phyloP scores from a whole-genome alignment of 2,797 vertebrate genomes.

The Mormyrus hasselquistii region DNA sequence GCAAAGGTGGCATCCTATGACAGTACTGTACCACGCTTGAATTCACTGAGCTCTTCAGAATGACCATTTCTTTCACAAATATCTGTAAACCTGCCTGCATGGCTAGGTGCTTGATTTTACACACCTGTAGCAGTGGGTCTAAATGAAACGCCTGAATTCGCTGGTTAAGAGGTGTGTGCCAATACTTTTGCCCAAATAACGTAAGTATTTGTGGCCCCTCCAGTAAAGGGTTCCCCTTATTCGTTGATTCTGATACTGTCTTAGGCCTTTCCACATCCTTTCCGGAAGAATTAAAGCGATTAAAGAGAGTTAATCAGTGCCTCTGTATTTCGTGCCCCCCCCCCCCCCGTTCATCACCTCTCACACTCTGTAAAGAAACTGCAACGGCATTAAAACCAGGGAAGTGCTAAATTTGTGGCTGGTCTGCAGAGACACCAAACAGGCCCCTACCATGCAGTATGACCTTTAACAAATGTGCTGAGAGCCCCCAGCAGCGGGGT shows the following conservation, averaged over 20 bases:
- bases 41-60: background rate
- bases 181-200: background rate
- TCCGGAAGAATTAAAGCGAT: background rate
- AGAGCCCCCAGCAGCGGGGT: background rate
- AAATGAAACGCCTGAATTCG: background rate
- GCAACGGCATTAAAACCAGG: background rate
- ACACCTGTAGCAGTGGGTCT: background rate
- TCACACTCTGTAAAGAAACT: background rate
- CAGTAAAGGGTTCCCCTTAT: background rate
- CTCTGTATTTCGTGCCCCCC: background rate
- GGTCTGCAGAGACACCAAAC: background rate
- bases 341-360: background rate
- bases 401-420: background rate
- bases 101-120: background rate
- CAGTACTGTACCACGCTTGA: background rate
- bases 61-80: background rate
- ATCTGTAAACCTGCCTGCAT: background rate
- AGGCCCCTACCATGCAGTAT: background rate
- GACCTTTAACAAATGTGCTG: background rate
- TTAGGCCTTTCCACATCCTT: background rate
- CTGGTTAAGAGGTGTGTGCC: background rate
- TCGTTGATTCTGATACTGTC: background rate
- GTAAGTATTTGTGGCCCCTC: background rate
- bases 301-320: background rate
- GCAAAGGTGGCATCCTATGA: background rate